Conservation (phyloP, 2,113 vertebrate species). For the Haliaeetus leucogaster region DNA sequence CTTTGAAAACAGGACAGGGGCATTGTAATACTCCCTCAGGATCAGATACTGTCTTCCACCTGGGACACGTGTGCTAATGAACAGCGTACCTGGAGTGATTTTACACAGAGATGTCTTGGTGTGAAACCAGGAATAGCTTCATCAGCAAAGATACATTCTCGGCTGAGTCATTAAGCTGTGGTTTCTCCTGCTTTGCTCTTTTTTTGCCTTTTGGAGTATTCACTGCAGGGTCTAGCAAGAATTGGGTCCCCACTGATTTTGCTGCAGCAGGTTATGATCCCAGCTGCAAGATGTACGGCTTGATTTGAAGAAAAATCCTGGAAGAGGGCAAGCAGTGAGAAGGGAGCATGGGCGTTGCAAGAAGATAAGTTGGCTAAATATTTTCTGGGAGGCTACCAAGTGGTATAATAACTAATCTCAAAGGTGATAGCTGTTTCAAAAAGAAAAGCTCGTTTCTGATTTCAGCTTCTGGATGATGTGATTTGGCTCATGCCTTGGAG, state of each 20-base stretch:
- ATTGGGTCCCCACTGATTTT: neutral
- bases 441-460: neutral
- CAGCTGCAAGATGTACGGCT: rapidly evolving
- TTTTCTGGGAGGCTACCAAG: neutral
- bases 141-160: neutral
- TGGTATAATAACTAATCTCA: neutral
- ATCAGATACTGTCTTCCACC: neutral
- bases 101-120: neutral
- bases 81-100: neutral
- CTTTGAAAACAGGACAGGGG: neutral
- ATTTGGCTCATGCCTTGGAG: neutral
- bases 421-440: neutral
- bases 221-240: neutral
- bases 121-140: neutral
- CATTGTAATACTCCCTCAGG: rapidly evolving
- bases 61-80: neutral
- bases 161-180: neutral
- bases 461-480: neutral
- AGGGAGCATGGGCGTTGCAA: rapidly evolving
- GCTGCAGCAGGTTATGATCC: neutral
- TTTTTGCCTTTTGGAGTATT: neutral
- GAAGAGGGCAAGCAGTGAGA: neutral
- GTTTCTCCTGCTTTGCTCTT: neutral
- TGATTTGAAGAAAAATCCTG: neutral
- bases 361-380: neutral